Conservation (phyloP, 2,113 vertebrate genomes). For the Neofelis nebulosa region DNA sequence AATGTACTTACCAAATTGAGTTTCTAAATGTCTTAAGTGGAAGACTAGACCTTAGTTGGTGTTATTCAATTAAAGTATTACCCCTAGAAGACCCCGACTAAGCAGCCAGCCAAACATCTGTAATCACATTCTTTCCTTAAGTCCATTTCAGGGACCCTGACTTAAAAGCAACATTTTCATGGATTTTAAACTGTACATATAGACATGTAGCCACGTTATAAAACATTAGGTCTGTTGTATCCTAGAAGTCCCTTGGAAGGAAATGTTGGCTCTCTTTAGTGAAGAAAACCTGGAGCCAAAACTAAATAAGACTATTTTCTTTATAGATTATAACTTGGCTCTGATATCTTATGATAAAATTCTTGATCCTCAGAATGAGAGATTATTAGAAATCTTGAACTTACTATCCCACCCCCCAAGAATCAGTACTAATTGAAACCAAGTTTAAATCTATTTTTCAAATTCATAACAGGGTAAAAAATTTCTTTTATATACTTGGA, state of each 20-base stretch:
- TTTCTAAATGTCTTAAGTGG: conserved; percentile 11
- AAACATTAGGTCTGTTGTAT: conserved; percentile 55
- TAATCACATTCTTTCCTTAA: conserved; percentile 16
- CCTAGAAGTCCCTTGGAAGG: conserved; percentile 61
- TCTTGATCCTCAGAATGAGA: not conserved
- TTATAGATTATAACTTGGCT: conserved; percentile 56
- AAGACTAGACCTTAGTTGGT: conserved; percentile 1
- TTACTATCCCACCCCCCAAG: not conserved
- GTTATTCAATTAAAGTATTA: conserved; percentile 41
- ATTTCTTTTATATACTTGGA: not conserved
- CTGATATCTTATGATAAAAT: conserved; percentile 51
- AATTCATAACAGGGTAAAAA: conserved; percentile 44
- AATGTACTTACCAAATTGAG: not conserved
- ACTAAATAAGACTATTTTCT: conserved; percentile 67
- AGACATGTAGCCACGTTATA: conserved; percentile 42
- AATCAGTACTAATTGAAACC: conserved; percentile 35
- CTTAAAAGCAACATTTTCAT: conserved; percentile 44
- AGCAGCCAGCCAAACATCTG: conserved; percentile 25
- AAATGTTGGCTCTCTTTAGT: conserved; percentile 33
- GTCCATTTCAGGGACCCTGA: not conserved
- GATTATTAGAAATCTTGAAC: conserved; percentile 27
- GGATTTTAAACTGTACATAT: conserved; percentile 59
- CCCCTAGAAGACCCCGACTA: conserved; percentile 16
- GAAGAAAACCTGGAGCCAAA: conserved; percentile 58
- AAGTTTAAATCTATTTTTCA: conserved; percentile 61